These are phyloP conservation scores for Vultur gryphus DNA, from an alignment of 2,797 vertebrate species.

Conservation along the genomic window DNA sequence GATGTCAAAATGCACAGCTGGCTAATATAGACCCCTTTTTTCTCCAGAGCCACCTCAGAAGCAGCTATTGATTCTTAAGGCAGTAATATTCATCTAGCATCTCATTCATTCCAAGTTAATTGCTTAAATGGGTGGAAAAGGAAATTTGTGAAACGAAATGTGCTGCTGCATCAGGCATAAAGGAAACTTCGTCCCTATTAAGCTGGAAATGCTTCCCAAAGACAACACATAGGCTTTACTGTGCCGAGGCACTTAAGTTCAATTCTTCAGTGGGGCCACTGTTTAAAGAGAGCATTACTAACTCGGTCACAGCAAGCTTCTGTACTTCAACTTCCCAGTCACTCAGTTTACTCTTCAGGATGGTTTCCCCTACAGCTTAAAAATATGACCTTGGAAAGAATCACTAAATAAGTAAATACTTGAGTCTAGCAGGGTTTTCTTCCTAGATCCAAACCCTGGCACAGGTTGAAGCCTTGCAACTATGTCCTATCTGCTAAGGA, in stretches of 20 bases:
- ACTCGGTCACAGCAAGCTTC: conserved; percentile 56
- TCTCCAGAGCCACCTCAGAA: conserved; percentile 47
- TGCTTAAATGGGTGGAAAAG: conserved; percentile 62
- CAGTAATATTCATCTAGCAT: conserved; percentile 50
- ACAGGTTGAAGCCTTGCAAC: not conserved
- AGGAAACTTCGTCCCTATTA: conserved; percentile 56
- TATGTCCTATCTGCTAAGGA: conserved; percentile 40
- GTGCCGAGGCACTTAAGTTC: conserved; percentile 49
- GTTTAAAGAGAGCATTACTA: conserved; percentile 42
- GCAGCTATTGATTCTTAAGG: conserved; percentile 52
- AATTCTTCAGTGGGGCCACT: conserved; percentile 64
- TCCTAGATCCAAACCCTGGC: conserved; percentile 26
- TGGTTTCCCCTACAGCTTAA: conserved; percentile 46
- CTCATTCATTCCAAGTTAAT: conserved; percentile 62
- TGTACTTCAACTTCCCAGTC: conserved; percentile 35
- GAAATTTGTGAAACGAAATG: conserved; percentile 53
- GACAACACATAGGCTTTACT: conserved; percentile 59
- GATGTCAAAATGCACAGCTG: not conserved
- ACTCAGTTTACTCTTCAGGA: conserved; percentile 56
- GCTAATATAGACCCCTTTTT: conserved; percentile 1
- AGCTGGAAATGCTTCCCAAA: conserved; percentile 66
- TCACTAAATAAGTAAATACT: conserved; percentile 58
- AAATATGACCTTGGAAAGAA: conserved; percentile 61
- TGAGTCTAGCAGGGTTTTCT: conserved; percentile 18
- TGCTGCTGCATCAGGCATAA: conserved; percentile 62